A percentile compares a stretch with the other conserved stretches of the same genome.
phyloP scores from a whole-genome alignment of 1,140 invertebrate genomes.

The Lordiphosa mommai region DNA sequence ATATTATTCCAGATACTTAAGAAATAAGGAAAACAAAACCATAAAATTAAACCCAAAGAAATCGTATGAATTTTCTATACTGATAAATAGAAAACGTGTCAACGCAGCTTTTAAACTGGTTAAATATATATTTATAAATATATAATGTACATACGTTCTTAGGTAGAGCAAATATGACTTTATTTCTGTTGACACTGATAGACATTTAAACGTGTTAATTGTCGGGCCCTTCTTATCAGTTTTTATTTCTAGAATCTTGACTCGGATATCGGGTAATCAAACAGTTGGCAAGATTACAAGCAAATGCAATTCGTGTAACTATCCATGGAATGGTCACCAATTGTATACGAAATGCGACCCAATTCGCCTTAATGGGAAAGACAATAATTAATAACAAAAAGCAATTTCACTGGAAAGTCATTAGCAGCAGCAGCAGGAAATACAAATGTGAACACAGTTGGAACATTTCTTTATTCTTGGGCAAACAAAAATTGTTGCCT shows the following conservation, averaged over 20 bases:
- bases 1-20: too few relatives aligned
- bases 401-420: conserved; percentile 47
- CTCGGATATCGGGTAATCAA: too few relatives aligned
- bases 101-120: conserved; percentile 10
- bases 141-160: too few relatives aligned
- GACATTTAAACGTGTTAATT: conserved; percentile 46
- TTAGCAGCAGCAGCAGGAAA: conserved; percentile 10
- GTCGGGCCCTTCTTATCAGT: conserved; percentile 50
- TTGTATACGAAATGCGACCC: too few relatives aligned
- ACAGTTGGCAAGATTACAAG: too few relatives aligned
- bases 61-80: too few relatives aligned
- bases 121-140: conserved; percentile 19
- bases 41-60: too few relatives aligned
- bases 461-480: conserved; percentile 39
- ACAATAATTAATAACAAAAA: conserved; percentile 45
- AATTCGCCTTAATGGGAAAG: conserved; percentile 5
- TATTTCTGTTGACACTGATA: conserved; percentile 14
- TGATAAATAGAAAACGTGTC: conserved; percentile 13
- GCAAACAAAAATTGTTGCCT: conserved; percentile 49
- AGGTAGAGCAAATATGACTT: conserved; percentile 8
- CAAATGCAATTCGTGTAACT: too few relatives aligned
- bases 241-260: neutral
- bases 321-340: too few relatives aligned
- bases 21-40: too few relatives aligned
- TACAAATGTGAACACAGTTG: conserved; percentile 45